Percentiles rank a stretch among this genome's conserved stretches.
Conservation (phyloP, 2,888 invertebrate species). For the Latrodectus elegans region DNA sequence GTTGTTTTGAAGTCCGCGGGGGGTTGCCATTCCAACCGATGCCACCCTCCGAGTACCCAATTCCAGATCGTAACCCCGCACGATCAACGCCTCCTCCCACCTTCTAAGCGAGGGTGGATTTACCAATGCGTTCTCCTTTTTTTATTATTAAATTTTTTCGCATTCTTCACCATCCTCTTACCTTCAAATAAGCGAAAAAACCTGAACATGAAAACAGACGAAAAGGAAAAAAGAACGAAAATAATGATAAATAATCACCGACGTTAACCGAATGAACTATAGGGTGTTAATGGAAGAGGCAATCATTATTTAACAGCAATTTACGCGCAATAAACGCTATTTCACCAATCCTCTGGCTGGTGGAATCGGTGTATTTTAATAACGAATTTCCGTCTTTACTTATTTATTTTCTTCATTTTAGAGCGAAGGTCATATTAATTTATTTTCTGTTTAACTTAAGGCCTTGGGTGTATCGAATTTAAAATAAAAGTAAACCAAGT, state of each 20-base stretch:
- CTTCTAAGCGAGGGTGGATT: constrained; percentile 23
- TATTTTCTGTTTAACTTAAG: no score
- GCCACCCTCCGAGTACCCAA: constrained; percentile 57
- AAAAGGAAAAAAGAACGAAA: neutral
- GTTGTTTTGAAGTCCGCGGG: constrained; percentile 59
- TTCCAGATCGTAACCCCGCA: constrained; percentile 51
- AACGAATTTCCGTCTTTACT: no score
- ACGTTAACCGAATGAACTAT: neutral
- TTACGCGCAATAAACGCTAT: no score
- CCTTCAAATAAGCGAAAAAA: neutral
- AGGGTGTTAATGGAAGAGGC: neutral
- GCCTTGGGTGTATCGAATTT: no score
- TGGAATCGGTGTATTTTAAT: no score
- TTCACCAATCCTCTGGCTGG: no score
- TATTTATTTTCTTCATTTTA: no score
- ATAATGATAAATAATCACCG: neutral
- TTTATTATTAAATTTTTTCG: neutral
- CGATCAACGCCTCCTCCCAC: constrained; percentile 52
- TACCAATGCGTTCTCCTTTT: neutral
- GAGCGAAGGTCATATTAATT: no score
- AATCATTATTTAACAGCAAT: no score
- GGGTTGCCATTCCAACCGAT: constrained; percentile 47
- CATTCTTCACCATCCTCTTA: neutral
- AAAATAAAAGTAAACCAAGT: no score
- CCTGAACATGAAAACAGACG: neutral